phyloP scores from a whole-genome alignment of 1,140 invertebrate species.

The Lepidotrigona ventralis region DNA sequence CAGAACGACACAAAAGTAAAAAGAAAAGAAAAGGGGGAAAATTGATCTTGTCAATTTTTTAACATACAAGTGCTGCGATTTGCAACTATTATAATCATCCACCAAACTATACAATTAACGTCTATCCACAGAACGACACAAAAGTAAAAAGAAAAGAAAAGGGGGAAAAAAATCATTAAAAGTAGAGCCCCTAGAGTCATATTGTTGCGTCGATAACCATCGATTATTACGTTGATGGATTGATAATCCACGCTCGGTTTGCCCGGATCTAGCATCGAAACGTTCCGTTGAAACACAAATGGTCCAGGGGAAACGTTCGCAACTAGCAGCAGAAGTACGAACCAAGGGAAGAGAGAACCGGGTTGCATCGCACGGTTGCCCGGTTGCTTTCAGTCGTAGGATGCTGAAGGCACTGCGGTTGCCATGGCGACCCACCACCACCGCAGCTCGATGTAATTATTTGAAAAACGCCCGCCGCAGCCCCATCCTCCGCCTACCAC shows the following conservation, averaged over 20 bases:
- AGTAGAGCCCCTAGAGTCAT: too few species aligned
- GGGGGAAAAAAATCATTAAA: too few species aligned
- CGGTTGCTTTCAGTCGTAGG: slow-evolving; percentile 74
- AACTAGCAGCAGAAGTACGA: slow-evolving; percentile 53
- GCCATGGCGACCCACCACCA: slow-evolving; percentile 77
- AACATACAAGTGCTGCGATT: too few species aligned
- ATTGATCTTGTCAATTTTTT: too few species aligned
- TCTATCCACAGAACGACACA: too few species aligned
- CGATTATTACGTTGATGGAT: neutral
- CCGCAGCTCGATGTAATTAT: slow-evolving; percentile 79
- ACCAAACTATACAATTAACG: too few species aligned
- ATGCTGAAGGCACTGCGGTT: slow-evolving; percentile 77
- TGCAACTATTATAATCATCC: too few species aligned
- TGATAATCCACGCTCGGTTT: slow-evolving; percentile 36
- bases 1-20: too few species aligned
- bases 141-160: too few species aligned
- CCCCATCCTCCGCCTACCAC: slow-evolving; percentile 42
- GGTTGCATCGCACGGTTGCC: slow-evolving; percentile 71
- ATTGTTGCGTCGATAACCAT: neutral
- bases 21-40: too few species aligned
- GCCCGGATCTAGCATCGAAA: slow-evolving; percentile 24
- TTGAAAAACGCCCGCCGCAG: slow-evolving; percentile 75
- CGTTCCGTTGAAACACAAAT: slow-evolving; percentile 39
- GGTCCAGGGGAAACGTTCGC: slow-evolving; percentile 63
- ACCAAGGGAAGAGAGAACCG: slow-evolving; percentile 59